Evolutionary conservation across 2,113 vertebrate species (phyloP), one percentile per base, ranked within the genome.

Genomic region (Fulica atra): DNA sequence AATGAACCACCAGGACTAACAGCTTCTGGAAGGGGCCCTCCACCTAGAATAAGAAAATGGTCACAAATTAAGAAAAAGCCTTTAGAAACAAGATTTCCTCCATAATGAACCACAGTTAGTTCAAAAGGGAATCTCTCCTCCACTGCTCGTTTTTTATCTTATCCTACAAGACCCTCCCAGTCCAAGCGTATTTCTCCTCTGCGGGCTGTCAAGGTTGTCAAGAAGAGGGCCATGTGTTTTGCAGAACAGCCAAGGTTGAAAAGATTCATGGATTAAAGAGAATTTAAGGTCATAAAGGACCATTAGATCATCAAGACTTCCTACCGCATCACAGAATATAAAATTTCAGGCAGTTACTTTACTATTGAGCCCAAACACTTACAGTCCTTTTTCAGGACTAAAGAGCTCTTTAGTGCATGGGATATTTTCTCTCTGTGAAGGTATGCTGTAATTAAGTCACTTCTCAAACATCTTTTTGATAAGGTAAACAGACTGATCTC

Each of bases 381-480:
- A 54, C 0, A 87, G n/a, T 6, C 76, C 15, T 93, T 92, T 84
- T 96, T 83, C 77, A 63, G 38, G 57, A 76, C 57, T 93, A 92
- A 93, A 95, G 69, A 78, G 46, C 48, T 93, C 86, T 84, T 89
- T n/a, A 72, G 83, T 89, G 83, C 83, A 87, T 29, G 24, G 95
- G 53, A 60, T 93, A 95, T 50, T 81, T 93, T 92, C 51, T 74
- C 57, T 74, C 73, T 88, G 70, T 80, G 84, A 94, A 94, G 78
- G 93, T 94, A 95, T 85, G 70, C 70, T 91, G 74, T 63, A 95
- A 96, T 95, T 95, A 95, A 91, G 87, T 89, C 64, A 95, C 78
- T 91, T 95, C 87, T 96, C 87, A 96, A 95, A 73, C 81, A 92
- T 82, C 63, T 95, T 95, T 91, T 91, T 88, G 89, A 92, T 88